Percentiles rank a stretch among this genome's conserved stretches.
phyloP scores from a whole-genome alignment of 1,140 invertebrate genomes.

The Macrosteles quadrilineatus region DNA sequence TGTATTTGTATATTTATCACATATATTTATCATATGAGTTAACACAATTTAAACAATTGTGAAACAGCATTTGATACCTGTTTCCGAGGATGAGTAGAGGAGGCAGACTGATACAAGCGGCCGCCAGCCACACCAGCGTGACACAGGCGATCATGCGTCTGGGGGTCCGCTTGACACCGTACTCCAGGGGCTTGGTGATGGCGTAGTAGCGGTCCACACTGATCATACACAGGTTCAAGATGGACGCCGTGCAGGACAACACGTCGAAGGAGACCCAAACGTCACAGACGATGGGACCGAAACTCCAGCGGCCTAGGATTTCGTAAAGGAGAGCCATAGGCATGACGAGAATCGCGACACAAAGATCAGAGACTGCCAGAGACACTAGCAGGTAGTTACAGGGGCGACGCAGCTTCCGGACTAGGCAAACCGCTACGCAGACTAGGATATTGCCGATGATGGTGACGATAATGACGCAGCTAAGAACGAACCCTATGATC shows the following conservation, averaged over 20 bases:
- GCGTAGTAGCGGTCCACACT: constrained; percentile 87
- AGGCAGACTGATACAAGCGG: constrained; percentile 85
- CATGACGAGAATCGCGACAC: constrained; percentile 81
- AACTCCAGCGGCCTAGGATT: constrained; percentile 80
- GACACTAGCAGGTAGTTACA: constrained; percentile 90
- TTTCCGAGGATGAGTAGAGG: constrained; percentile 87
- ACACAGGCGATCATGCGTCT: constrained; percentile 82
- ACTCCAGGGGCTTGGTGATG: constrained; percentile 88
- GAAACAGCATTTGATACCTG: constrained; percentile 57
- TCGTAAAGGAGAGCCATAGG: constrained; percentile 82
- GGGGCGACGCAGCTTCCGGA: constrained; percentile 78
- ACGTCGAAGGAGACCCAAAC: constrained; percentile 84
- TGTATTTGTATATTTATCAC: too few species aligned
- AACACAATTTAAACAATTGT: too few species aligned
- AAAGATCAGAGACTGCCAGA: constrained; percentile 85
- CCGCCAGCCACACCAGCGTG: constrained; percentile 84
- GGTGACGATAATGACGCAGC: constrained; percentile 76
- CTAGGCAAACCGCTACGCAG: constrained; percentile 83
- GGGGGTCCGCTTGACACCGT: constrained; percentile 84
- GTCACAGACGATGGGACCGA: constrained; percentile 81
- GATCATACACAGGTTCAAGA: constrained; percentile 91
- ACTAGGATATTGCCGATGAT: constrained; percentile 89
- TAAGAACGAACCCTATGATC: constrained; percentile 67
- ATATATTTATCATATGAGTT: too few species aligned
- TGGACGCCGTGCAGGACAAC: constrained; percentile 82